Conservation (phyloP, 1,140 invertebrate genomes). For the Micrasema minimum region DNA sequence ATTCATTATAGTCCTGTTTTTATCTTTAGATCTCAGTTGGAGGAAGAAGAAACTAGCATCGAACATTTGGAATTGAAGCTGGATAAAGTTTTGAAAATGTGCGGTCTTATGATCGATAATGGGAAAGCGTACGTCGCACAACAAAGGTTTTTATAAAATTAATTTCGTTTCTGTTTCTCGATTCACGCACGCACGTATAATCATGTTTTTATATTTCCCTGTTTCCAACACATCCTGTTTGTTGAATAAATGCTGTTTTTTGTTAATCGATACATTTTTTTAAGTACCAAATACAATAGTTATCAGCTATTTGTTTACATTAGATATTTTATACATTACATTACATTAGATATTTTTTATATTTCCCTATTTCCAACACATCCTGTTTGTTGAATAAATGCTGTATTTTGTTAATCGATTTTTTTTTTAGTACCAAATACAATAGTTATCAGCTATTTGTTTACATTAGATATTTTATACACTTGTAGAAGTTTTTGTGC, state of each 20-base stretch:
- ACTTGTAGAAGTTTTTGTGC: too few species aligned
- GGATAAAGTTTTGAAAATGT: slow-evolving; percentile 89
- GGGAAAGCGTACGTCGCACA: slow-evolving; percentile 88
- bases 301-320: too few species aligned
- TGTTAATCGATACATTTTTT: neutral
- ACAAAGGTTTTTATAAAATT: slow-evolving; percentile 74
- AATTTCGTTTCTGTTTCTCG: neutral
- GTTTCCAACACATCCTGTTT: slow-evolving; percentile 14
- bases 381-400: slow-evolving; percentile 10
- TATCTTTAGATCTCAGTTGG: slow-evolving; percentile 76
- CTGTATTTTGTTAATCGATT: neutral
- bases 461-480: too few species aligned
- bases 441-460: too few species aligned
- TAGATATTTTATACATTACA: too few species aligned
- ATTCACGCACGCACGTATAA: neutral
- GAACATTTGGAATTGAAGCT: slow-evolving; percentile 87
- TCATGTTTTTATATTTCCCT: neutral
- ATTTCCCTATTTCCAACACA: slow-evolving; percentile 8
- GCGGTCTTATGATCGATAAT: slow-evolving; percentile 85
- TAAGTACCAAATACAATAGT: too few species aligned
- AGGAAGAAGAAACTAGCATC: slow-evolving; percentile 85
- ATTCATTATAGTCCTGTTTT: slow-evolving; percentile 36
- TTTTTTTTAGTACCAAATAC: too few species aligned
- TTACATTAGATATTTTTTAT: too few species aligned
- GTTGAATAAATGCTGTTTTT: slow-evolving; percentile 4